Evolutionary conservation across 2,113 vertebrate species (phyloP).

Genomic region (Ameiurus melas): DNA sequence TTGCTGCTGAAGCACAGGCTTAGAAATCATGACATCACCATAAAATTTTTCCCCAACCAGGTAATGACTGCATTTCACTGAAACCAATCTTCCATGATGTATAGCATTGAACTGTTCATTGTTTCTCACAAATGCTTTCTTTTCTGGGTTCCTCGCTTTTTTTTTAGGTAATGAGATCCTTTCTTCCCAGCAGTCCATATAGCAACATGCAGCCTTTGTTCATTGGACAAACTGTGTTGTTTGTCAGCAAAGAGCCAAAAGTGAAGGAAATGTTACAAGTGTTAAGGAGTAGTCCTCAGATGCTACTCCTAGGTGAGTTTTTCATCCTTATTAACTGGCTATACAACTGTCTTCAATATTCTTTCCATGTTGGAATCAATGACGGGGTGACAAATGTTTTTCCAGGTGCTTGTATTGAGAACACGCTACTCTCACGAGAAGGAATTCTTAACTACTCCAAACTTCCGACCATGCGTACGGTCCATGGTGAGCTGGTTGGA

Average conservation of each 20-base stretch:
- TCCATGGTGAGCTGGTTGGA: slow-evolving; percentile 78
- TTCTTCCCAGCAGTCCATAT: slow-evolving; percentile 74
- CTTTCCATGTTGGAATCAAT: background rate
- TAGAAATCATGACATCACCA: slow-evolving; percentile 72
- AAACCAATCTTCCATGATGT: background rate
- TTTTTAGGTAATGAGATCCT: slow-evolving; percentile 75
- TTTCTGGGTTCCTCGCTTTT: background rate
- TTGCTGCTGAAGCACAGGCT: slow-evolving; percentile 74
- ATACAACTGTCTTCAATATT: background rate
- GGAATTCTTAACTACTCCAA: slow-evolving; percentile 81
- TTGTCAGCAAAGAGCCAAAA: slow-evolving; percentile 83
- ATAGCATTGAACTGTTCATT: background rate
- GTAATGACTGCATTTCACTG: slow-evolving; percentile 60
- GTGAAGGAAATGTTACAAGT: slow-evolving; percentile 82
- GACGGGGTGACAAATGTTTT: background rate
- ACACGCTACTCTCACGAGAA: slow-evolving; percentile 82
- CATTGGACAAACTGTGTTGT: slow-evolving; percentile 77
- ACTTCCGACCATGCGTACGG: slow-evolving; percentile 71
- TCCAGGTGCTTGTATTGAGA: slow-evolving; percentile 84
- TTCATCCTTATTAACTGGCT: background rate
- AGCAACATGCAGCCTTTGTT: slow-evolving; percentile 82
- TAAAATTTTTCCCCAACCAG: slow-evolving; percentile 85
- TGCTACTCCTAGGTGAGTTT: slow-evolving; percentile 80
- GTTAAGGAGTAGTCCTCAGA: slow-evolving; percentile 75
- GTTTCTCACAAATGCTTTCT: background rate